Evolutionary conservation across 2,888 invertebrate species (phyloP).

Genomic region (Sarcophaga rosellei): DNA sequence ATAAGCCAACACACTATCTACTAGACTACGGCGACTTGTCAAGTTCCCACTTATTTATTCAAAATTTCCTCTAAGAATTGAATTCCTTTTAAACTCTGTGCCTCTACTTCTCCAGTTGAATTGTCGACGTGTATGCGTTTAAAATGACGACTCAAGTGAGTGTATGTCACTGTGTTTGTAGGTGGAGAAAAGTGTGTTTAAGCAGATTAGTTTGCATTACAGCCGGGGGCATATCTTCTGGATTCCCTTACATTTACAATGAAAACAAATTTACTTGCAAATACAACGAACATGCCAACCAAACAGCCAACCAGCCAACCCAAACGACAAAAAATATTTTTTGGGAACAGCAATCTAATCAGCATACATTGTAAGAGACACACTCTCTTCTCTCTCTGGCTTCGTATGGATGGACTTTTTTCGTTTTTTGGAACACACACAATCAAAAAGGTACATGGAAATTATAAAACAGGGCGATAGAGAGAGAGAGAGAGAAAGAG

Average conservation of each 20-base stretch:
- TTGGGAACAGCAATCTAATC: slow-evolving; percentile 59
- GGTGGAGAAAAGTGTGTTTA: slow-evolving; percentile 55
- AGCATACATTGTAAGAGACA: slow-evolving; percentile 32
- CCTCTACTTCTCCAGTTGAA: background rate
- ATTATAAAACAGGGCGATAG: slow-evolving; percentile 14
- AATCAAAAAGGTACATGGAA: slow-evolving; percentile 6
- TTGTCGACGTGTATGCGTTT: slow-evolving; percentile 12
- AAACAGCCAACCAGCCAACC: background rate
- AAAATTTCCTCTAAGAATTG: background rate
- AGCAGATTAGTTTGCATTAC: slow-evolving; percentile 66
- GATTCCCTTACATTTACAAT: slow-evolving; percentile 55
- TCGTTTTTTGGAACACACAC: too few relatives aligned
- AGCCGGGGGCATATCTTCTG: slow-evolving; percentile 54
- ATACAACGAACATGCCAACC: background rate
- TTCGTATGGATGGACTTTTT: too few relatives aligned
- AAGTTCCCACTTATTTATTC: too few relatives aligned
- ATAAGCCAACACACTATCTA: too few relatives aligned
- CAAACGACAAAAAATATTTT: background rate
- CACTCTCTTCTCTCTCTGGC: background rate
- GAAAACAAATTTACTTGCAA: slow-evolving; percentile 6
- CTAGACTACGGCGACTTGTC: too few relatives aligned
- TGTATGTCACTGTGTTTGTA: slow-evolving; percentile 19
- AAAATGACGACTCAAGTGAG: slow-evolving; percentile 12
- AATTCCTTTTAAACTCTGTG: background rate
- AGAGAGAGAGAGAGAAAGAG: background rate